phyloP scores from a whole-genome alignment of 2,113 vertebrate genomes.

The Rana temporaria region DNA sequence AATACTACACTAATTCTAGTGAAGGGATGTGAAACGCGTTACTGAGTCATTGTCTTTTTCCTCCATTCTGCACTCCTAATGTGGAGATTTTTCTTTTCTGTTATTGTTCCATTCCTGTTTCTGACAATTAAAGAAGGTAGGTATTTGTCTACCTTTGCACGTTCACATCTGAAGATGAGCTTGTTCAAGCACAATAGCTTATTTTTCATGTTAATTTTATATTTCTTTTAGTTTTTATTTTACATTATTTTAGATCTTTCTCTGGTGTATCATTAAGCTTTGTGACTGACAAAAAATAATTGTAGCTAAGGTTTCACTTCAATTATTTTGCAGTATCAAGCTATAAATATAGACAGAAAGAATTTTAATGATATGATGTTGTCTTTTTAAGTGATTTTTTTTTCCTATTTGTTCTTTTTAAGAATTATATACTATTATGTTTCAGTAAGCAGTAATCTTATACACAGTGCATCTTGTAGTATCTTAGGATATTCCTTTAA shows the following conservation, averaged over 20 bases:
- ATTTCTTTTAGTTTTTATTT: conserved; percentile 65
- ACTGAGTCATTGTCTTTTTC: conserved; percentile 96
- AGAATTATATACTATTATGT: conserved; percentile 72
- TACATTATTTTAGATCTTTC: conserved; percentile 72
- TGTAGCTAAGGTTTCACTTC: background rate
- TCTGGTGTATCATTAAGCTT: conserved; percentile 40
- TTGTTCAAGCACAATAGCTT: conserved; percentile 97
- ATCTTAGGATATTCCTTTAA: background rate
- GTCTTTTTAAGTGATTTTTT: no score
- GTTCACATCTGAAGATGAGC: conserved; percentile 97
- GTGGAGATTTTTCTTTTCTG: conserved; percentile 96
- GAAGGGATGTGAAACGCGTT: conserved; percentile 84
- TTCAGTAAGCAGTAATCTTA: background rate
- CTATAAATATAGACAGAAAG: background rate
- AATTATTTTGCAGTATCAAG: background rate
- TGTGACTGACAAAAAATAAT: background rate
- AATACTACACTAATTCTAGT: conserved; percentile 75
- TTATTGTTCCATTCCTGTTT: conserved; percentile 96
- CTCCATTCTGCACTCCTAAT: conserved; percentile 88
- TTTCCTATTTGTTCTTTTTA: background rate
- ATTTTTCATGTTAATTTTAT: conserved; percentile 88
- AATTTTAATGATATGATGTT: no score
- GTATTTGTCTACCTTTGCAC: conserved; percentile 94
- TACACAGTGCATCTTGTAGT: background rate
- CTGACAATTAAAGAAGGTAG: conserved; percentile 96